phyloP scores from a whole-genome alignment of 2,888 invertebrate genomes.

The Andrena bicolor region DNA sequence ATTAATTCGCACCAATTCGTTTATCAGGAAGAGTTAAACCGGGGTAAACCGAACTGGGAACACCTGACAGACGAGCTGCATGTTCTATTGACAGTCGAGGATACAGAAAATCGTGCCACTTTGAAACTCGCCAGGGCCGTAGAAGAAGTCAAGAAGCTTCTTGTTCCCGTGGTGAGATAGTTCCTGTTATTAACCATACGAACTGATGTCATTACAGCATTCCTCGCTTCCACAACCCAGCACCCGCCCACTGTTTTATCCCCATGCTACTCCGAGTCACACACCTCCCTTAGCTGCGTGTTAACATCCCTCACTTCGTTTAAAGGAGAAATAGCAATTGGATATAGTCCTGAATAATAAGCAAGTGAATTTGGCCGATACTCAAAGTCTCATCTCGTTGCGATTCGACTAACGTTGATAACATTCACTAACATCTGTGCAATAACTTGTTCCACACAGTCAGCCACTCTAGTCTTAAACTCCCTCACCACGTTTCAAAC shows the following conservation, averaged over 20 bases:
- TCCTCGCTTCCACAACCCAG: not conserved
- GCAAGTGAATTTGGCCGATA: not conserved
- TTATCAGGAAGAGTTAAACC: constrained; percentile 97
- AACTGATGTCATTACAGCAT: not conserved
- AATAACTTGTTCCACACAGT: not conserved
- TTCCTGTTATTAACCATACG: constrained; percentile 75
- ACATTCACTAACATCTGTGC: not conserved
- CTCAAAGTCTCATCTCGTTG: no score
- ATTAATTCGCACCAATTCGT: constrained; percentile 24
- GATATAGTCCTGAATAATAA: not conserved
- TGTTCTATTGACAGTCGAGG: constrained; percentile 99
- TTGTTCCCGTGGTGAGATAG: constrained; percentile 93
- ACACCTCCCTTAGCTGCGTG: no score
- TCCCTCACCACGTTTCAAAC: not conserved
- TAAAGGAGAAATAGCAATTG: not conserved
- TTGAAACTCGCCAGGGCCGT: constrained; percentile 98
- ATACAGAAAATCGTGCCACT: constrained; percentile 98
- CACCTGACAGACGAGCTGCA: constrained; percentile 99
- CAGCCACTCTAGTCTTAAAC: not conserved
- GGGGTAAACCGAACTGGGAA: constrained; percentile 99
- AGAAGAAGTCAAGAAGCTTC: constrained; percentile 98
- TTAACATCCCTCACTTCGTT: not conserved
- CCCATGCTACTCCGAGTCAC: no score
- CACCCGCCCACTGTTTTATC: no score
- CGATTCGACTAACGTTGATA: not conserved